These are phyloP conservation scores for Protonibea diacanthus DNA, from an alignment of 2,797 vertebrate species.

Conservation along the genomic window DNA sequence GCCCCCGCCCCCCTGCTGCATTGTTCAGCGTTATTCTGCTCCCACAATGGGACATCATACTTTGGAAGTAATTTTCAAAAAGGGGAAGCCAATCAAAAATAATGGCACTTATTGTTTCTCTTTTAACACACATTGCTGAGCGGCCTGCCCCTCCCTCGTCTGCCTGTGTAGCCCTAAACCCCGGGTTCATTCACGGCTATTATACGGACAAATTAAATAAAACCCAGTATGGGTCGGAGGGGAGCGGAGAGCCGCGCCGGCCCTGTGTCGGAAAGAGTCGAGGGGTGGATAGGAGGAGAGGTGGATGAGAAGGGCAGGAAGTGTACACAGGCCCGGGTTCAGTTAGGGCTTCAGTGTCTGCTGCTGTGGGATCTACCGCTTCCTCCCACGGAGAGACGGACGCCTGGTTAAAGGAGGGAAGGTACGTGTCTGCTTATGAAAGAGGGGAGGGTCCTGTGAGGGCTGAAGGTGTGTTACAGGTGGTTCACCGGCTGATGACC, in stretches of 20 bases:
- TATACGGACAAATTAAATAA: conserved; percentile 99
- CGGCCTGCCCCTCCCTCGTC: conserved; percentile 69
- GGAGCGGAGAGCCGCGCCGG: conserved; percentile 59
- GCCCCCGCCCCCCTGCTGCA: conserved; percentile 85
- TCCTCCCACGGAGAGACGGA: conserved; percentile 30
- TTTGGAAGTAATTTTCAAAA: conserved; percentile 99
- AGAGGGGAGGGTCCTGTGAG: conserved; percentile 46
- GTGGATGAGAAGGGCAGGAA: neutral
- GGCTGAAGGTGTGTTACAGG: conserved; percentile 15
- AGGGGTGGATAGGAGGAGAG: neutral
- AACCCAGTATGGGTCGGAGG: conserved; percentile 73
- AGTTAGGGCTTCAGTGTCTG: neutral
- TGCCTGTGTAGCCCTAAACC: conserved; percentile 86
- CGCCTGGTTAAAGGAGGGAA: conserved; percentile 37
- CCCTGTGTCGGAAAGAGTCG: conserved; percentile 26
- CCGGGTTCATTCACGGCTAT: conserved; percentile 94
- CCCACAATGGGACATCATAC: conserved; percentile 95
- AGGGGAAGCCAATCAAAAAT: conserved; percentile 95
- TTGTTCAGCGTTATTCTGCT: conserved; percentile 93
- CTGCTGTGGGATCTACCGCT: neutral
- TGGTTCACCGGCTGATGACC: conserved; percentile 13
- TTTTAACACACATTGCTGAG: conserved; percentile 83
- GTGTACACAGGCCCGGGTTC: conserved; percentile 1
- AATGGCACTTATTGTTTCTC: conserved; percentile 99
- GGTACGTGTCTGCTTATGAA: conserved; percentile 58